Evolutionary conservation across 2,113 vertebrate species (phyloP).

Genomic region (Grantiella picta): DNA sequence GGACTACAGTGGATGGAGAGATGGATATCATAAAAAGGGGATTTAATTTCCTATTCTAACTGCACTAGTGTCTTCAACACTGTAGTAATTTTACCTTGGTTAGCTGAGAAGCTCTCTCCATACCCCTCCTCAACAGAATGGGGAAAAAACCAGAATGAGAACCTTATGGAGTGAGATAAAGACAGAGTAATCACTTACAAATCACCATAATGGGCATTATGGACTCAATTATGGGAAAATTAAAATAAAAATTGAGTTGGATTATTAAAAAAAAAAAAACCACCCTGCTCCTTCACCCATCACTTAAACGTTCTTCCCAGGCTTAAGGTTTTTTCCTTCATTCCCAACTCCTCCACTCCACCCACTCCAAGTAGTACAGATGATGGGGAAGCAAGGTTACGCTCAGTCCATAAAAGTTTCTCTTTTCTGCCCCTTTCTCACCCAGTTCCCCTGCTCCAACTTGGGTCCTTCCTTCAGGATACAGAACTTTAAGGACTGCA

Average conservation of each 20-base stretch:
- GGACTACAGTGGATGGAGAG: background rate
- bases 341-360: background rate
- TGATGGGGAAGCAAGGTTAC: background rate
- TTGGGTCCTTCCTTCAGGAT: background rate
- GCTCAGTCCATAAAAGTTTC: background rate
- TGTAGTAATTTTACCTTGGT: background rate
- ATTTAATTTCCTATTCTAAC: background rate
- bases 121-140: background rate
- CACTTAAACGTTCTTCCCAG: background rate
- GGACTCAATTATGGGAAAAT: background rate
- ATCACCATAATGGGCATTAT: background rate
- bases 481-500: background rate
- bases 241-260: background rate
- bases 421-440: background rate
- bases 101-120: background rate
- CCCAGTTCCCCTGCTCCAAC: background rate
- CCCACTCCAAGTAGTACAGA: accelerated
- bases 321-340: background rate
- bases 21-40: background rate
- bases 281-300: background rate
- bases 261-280: background rate
- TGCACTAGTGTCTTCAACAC: background rate
- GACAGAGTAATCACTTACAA: background rate
- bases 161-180: background rate
- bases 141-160: background rate